These are phyloP conservation scores for Cheilosia urbana DNA, from an alignment of 2,888 invertebrate species.

Conservation along the genomic window DNA sequence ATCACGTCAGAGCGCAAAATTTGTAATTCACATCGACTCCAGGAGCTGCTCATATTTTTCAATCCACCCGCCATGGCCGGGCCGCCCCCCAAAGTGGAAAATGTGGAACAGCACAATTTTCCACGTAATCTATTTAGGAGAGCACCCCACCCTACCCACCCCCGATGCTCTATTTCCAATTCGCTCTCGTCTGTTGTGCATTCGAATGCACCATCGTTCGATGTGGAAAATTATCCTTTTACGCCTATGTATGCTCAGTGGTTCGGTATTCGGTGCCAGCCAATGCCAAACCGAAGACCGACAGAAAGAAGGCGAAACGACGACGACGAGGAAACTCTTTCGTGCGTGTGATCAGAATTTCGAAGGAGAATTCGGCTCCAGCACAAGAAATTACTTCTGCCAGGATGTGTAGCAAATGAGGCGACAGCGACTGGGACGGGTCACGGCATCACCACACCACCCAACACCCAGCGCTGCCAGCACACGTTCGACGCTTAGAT, in stretches of 20 bases:
- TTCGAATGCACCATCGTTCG: slow-evolving; percentile 74
- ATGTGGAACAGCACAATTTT: slow-evolving; percentile 74
- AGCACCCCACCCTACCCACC: slow-evolving; percentile 29
- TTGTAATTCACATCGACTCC: slow-evolving; percentile 75
- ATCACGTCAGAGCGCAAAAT: slow-evolving; percentile 73
- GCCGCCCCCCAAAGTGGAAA: slow-evolving; percentile 41
- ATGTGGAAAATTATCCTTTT: slow-evolving; percentile 76
- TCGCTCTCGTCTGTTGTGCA: slow-evolving; percentile 58
- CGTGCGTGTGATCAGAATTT: slow-evolving; percentile 78
- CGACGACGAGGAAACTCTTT: slow-evolving; percentile 76
- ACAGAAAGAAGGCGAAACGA: slow-evolving; percentile 16
- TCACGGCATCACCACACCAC: not conserved
- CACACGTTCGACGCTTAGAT: slow-evolving; percentile 72
- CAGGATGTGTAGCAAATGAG: slow-evolving; percentile 75
- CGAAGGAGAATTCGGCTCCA: slow-evolving; percentile 71
- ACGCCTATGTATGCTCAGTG: slow-evolving; percentile 74
- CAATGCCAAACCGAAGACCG: slow-evolving; percentile 48
- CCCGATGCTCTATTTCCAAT: not conserved
- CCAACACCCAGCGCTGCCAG: slow-evolving; percentile 31
- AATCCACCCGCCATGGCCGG: slow-evolving; percentile 49
- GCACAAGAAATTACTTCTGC: slow-evolving; percentile 73
- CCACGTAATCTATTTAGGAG: slow-evolving; percentile 75
- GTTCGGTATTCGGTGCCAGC: slow-evolving; percentile 40
- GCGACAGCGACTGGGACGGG: slow-evolving; percentile 40
- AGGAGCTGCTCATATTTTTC: slow-evolving; percentile 75